Conservation (phyloP, 1,140 invertebrate genomes). For the Hylaeus volcanicus region DNA sequence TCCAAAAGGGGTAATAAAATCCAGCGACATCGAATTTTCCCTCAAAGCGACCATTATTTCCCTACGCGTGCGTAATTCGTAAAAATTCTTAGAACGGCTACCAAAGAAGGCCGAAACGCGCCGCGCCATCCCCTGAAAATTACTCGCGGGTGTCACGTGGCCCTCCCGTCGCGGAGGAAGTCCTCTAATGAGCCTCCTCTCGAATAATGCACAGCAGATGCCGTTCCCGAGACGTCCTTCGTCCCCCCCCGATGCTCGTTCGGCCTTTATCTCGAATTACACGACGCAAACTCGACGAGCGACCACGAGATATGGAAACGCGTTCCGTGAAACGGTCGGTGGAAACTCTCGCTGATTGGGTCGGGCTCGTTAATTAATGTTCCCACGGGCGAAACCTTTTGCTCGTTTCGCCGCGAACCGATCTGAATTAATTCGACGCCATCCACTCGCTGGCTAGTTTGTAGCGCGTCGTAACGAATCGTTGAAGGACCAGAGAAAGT, state of each 20-base stretch:
- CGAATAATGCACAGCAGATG: conserved; percentile 33
- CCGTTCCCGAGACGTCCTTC: not conserved
- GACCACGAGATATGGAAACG: not conserved
- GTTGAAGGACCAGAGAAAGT: too few species aligned
- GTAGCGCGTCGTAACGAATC: too few species aligned
- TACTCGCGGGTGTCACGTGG: not conserved
- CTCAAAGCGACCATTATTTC: not conserved
- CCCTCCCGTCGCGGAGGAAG: conserved; percentile 19
- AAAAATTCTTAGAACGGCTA: not conserved
- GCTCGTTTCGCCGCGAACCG: not conserved
- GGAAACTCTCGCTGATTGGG: not conserved
- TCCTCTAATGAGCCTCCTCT: conserved; percentile 13
- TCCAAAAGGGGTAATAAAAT: conserved; percentile 10
- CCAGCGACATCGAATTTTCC: conserved; percentile 5
- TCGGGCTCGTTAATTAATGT: not conserved
- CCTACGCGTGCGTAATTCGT: not conserved
- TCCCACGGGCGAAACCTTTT: not conserved
- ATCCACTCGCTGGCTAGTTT: not conserved
- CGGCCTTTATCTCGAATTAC: not conserved
- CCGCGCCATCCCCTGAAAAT: conserved; percentile 20
- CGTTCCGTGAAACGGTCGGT: not conserved
- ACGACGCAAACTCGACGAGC: not conserved
- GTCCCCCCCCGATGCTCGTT: not conserved
- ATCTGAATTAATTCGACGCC: too few species aligned
- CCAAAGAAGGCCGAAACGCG: not conserved